phyloP scores from a whole-genome alignment of 2,113 vertebrate species.

The Herpailurus yagouaroundi region DNA sequence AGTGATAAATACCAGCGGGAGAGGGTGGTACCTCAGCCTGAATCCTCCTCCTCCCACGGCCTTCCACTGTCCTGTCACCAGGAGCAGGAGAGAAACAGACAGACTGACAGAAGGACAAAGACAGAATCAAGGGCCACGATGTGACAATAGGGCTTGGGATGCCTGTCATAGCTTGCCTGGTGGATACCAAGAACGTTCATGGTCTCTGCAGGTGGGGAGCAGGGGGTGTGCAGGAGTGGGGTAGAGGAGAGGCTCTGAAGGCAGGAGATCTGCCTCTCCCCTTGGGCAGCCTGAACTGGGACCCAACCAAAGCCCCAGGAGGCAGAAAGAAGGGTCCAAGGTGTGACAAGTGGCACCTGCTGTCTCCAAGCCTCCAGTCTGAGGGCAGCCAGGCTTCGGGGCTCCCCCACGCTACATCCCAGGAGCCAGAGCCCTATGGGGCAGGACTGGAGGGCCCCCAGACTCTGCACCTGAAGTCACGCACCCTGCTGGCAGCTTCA shows the following conservation, averaged over 20 bases:
- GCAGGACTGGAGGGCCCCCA: not conserved
- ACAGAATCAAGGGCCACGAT: not conserved
- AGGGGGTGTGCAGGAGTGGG: not conserved
- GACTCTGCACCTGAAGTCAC: not conserved
- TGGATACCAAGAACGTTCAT: not conserved
- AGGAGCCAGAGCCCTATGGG: not conserved
- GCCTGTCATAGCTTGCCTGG: not conserved
- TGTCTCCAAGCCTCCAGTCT: not conserved
- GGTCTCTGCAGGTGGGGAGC: not conserved
- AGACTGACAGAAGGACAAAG: conserved; percentile 11
- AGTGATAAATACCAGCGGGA: not conserved
- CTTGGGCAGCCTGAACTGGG: too few species aligned
- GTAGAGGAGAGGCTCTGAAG: not conserved
- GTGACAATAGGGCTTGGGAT: not conserved
- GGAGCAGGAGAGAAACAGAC: conserved; percentile 18
- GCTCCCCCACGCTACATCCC: not conserved
- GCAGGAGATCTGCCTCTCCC: not conserved
- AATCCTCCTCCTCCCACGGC: not conserved
- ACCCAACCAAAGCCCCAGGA: not conserved
- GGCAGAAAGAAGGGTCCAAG: not conserved
- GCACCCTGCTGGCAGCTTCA: not conserved
- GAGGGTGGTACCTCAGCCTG: not conserved
- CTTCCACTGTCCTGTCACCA: conserved; percentile 32
- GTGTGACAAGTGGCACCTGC: not conserved
- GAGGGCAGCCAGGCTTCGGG: accelerated